Evolutionary conservation across 2,113 vertebrate genomes (phyloP), one percentile per base, ranked within the genome.

Genomic region (Macheiramphus alcinus): DNA sequence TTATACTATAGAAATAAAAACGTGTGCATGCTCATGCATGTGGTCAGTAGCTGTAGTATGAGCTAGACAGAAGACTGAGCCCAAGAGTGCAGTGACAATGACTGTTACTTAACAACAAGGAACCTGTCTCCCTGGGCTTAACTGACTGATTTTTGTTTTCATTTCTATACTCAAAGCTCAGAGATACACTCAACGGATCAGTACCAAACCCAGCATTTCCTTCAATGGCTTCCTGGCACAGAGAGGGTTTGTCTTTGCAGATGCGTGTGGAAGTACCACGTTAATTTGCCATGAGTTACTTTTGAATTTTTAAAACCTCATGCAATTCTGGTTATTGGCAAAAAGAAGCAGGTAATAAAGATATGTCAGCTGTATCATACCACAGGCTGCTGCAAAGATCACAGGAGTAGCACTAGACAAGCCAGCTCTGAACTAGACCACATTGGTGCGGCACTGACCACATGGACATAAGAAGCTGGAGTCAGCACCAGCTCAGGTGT

Each of bases 181-280:
- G 55, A 74, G 42, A 21, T 29, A 26, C 11, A 45, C 7, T 70
- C 14, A 38, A 26, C 32, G 82, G 38, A 56, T 23, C 36, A 34
- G 23, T 10, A 27, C 26, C 13, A 82, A 80, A 92, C 6, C 7
- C 17, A 56, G 10, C 6, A 20, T 62, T 87, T 78, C 26, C 23
- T 12, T 75, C 22, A 3, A 4, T 34, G 27, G 21, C 36, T 25
- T 65, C 66, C 23, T 55, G 25, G 7, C 16, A 65, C 15, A 27
- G 50, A 52, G 12, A 38, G 5, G 4, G 7, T 36, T 85, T 86
- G 27, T 40, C 65, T 66, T 59, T 62, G 29, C 66, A 75, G 47
- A 71, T 12, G 11, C 1, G 0, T 1, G 0, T 43, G 9, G 14
- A 92, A 45, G 7, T 21, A 61, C 25, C 38, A 55, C 1, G 3